Conservation (phyloP, 2,113 vertebrate species). For the Mesoclemmys tuberculata region DNA sequence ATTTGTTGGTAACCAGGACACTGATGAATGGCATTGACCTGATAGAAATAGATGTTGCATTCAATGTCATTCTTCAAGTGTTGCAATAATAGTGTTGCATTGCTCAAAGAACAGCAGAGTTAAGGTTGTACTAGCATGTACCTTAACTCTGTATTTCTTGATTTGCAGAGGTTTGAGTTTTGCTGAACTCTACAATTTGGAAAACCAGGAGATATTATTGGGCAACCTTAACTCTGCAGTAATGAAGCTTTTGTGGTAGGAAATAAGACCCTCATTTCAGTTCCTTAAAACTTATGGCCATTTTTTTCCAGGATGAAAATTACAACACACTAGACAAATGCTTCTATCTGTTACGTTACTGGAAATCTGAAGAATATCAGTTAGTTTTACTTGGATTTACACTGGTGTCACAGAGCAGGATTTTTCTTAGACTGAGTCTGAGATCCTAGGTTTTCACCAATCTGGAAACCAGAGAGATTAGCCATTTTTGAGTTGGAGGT, state of each 20-base stretch:
- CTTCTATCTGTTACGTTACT: background rate
- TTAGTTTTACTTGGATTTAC: background rate
- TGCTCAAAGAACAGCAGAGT: background rate
- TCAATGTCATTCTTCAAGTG: accelerated
- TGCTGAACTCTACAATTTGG: background rate
- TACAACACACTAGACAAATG: background rate
- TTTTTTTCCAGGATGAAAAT: background rate
- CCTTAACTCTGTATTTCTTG: background rate
- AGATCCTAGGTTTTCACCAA: background rate
- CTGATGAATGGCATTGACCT: background rate
- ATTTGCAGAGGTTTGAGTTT: background rate
- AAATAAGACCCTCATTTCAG: background rate
- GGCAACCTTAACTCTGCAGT: background rate
- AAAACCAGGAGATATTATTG: background rate
- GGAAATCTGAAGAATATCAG: background rate
- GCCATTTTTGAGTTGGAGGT: background rate
- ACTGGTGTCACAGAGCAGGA: background rate
- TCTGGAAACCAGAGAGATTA: background rate
- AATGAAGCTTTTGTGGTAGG: background rate
- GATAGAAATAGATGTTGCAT: background rate
- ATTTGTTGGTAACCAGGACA: accelerated
- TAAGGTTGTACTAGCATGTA: background rate
- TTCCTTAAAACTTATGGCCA: background rate
- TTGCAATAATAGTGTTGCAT: background rate
- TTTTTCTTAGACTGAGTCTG: background rate